These are phyloP conservation scores for Drosophila grimshawi DNA, from an alignment of 1,140 invertebrate species.

Conservation along the genomic window DNA sequence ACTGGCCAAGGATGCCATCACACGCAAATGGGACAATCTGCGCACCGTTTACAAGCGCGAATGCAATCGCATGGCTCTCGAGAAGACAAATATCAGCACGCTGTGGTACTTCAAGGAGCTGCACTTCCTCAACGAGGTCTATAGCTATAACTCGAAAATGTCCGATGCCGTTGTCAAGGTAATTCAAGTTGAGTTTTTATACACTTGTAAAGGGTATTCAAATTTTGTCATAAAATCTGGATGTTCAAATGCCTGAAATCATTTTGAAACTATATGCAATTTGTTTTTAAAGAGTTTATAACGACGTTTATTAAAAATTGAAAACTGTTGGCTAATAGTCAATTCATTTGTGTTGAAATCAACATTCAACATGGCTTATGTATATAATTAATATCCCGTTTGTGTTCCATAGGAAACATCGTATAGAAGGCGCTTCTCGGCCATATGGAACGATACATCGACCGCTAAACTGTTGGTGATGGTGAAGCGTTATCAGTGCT, in stretches of 20 bases:
- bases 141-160: slow-evolving; percentile 82
- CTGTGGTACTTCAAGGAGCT: slow-evolving; percentile 80
- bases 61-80: slow-evolving; percentile 80
- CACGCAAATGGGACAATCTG: slow-evolving; percentile 80
- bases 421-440: slow-evolving; percentile 73
- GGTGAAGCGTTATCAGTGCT: slow-evolving; percentile 76
- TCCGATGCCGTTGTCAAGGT: slow-evolving; percentile 76
- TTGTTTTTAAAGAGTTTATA: no score
- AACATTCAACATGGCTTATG: no score
- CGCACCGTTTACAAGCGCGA: slow-evolving; percentile 81
- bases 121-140: slow-evolving; percentile 79
- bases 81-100: slow-evolving; percentile 78
- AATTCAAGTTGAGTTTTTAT: slow-evolving; percentile 1
- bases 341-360: no score
- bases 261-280: no score
- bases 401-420: slow-evolving; percentile 62
- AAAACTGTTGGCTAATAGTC: no score
- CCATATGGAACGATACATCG: slow-evolving; percentile 80
- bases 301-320: no score
- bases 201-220: no score
- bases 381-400: not conserved
- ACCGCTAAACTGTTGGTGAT: slow-evolving; percentile 71
- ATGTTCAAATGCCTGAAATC: not conserved
- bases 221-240: no score
- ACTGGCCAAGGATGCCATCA: slow-evolving; percentile 78